Evolutionary conservation across 2,113 vertebrate genomes (phyloP), one percentile per base, ranked within the genome.

Genomic region (Hippoglossus stenolepis): DNA sequence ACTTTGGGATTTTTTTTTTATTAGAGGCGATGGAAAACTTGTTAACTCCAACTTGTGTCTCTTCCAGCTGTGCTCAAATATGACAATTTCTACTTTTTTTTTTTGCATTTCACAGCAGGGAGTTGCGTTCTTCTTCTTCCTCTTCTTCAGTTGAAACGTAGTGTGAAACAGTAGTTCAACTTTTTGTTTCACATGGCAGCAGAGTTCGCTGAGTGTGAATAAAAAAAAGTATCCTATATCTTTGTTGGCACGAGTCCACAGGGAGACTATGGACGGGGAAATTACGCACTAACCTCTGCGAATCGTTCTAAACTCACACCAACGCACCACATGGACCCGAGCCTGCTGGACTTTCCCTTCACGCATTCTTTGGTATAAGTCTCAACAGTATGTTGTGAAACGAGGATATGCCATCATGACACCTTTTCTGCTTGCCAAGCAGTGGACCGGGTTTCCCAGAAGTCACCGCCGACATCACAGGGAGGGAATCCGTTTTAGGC

Each of bases 341-440:
- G 69, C 73, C 73, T 61, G 65, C 67, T 77, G 80, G 83, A 84
- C 58, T 73, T 79, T 81, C 81, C 76, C 79, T 74, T 84, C 23
- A 57, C 65, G 21, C 49, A 35, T 88, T 57, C 70, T 73, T 77
- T 58, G 23, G 61, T 61, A 49, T 66, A 59, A 75, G 72, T 45
- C 74, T 38, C 79, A 28, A 23, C 66, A 59, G 53, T 70, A 62
- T 82, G 79, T 74, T 80, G 80, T 69, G 61, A 84, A 89, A 87
- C 61, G 21, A 61, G 56, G 78, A 72, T 79, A 54, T 71, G 58
- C 28, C 79, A 74, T 63, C 43, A 60, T 68, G 57, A n/a, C 87
- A 85, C 49, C 67, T 87, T 86, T 80, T 56, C 62, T 60, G 58
- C 51, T 75, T 82, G 79, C 83, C 77, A 80, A 86, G 80, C 23